Conservation (phyloP, 2,888 invertebrate genomes). For the Troglohyphantes excavatus region DNA sequence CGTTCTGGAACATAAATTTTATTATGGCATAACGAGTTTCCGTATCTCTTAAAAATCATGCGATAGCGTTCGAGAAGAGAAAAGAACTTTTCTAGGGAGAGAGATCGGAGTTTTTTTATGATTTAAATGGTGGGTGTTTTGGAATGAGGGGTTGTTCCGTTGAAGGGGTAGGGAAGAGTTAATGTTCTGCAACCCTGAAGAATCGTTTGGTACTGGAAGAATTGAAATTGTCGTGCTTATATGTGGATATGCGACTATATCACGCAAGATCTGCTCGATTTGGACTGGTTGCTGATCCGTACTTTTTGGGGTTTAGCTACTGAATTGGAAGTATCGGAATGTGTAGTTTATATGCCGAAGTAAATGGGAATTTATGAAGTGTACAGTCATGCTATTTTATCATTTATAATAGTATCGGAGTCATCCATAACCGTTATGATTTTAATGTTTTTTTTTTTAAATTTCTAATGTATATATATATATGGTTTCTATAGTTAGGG, state of each 20-base stretch:
- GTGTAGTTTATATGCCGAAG: neutral
- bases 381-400: no score
- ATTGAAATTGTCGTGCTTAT: neutral
- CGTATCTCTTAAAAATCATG: slow-evolving; percentile 37
- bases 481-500: no score
- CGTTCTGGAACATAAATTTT: slow-evolving; percentile 66
- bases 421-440: no score
- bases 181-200: slow-evolving; percentile 6
- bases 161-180: neutral
- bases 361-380: neutral
- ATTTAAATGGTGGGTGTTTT: slow-evolving; percentile 30
- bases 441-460: no score
- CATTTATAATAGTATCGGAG: no score
- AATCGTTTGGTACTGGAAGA: neutral
- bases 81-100: neutral
- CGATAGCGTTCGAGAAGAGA: neutral
- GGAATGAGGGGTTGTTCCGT: neutral
- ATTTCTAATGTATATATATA: no score
- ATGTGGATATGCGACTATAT: neutral
- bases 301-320: neutral
- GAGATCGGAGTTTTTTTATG: slow-evolving; percentile 33
- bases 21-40: slow-evolving; percentile 28
- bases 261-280: neutral
- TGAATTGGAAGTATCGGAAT: neutral
- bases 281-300: neutral